Percentiles rank a stretch among this genome's conserved stretches.
These are phyloP conservation scores for Danaus melanippus DNA, from an alignment of 1,140 invertebrate species.

Conservation along the genomic window DNA sequence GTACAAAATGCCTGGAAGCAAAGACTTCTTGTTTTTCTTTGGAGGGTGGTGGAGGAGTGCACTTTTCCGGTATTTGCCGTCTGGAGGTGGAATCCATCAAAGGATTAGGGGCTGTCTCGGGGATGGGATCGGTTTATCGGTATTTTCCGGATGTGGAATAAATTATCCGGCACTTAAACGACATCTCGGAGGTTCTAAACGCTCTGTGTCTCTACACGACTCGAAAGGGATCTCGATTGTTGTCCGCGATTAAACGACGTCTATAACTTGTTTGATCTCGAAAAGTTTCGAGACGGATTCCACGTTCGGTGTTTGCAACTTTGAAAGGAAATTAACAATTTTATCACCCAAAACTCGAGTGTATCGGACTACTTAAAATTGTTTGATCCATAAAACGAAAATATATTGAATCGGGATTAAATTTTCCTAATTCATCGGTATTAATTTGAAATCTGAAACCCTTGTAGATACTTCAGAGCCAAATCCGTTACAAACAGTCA, in stretches of 20 bases:
- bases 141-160: constrained; percentile 62
- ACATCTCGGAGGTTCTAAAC: constrained; percentile 35
- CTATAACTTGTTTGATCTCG: constrained; percentile 26
- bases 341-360: too few relatives aligned
- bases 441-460: too few relatives aligned
- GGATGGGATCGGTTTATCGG: constrained; percentile 50
- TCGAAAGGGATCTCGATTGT: constrained; percentile 27
- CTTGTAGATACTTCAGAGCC: constrained; percentile 14
- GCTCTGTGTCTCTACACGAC: constrained; percentile 25
- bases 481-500: constrained; percentile 18
- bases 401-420: too few relatives aligned
- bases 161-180: constrained; percentile 61
- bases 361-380: too few relatives aligned
- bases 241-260: constrained; percentile 27
- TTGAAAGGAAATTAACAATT: background rate
- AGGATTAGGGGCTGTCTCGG: constrained; percentile 63
- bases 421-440: too few relatives aligned
- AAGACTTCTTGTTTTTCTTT: constrained; percentile 46
- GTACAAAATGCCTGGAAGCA: constrained; percentile 19
- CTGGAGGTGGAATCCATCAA: constrained; percentile 62
- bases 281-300: constrained; percentile 11
- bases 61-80: constrained; percentile 56
- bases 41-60: constrained; percentile 30
- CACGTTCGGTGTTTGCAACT: constrained; percentile 1
- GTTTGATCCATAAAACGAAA: too few relatives aligned